Evolutionary conservation across 2,797 vertebrate species (phyloP), one percentile per base, ranked within the genome.

Genomic region (Phylloscopus collybita): DNA sequence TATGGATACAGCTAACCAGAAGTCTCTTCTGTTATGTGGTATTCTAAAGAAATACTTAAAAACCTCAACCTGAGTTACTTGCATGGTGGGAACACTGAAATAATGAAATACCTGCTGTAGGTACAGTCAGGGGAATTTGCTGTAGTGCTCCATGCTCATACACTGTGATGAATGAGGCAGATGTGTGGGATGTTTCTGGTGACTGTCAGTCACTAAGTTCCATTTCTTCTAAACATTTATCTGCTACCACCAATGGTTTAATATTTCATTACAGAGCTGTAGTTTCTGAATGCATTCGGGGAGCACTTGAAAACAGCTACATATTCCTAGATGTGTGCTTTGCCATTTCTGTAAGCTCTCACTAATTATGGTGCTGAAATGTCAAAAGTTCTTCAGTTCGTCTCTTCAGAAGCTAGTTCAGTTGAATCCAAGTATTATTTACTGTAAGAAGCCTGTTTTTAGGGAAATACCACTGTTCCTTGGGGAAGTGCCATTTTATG

Each of bases 111-210:
- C 4, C 23, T 65, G 15, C 60, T 72, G 26, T 38, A 13, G 53
- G 30, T 75, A 11, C n/a, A 59, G 54, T 36, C 26, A 34, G 25
- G 40, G 59, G 59, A 73, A 42, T 51, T 66, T 40, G 14, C 32
- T 1, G 4, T 32, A 13, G 13, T 10, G 5, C 66, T 70, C 53
- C 2, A 0, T 51, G 32, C 59, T 70, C 14, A 11, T 50, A 3
- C 0, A 0, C 4, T 73, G 34, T 36, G 64, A 16, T 51, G 49
- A 60, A 36, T 0, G 0, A 56, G 59, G 34, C 82, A 51, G 13
- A 20, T n/a, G 16, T 36, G 25, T 54, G 38, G 20, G 22, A 10
- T 81, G 22, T 38, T 88, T 80, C 42, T 71, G 25, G 30, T 80
- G 16, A 22, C 25, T 80, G 53, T 71, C 53, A 87, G 27, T 79